Base-by-base conservation (phyloP, 2,797 vertebrate species). In the Schizopygopsis malacanthus region DNA sequence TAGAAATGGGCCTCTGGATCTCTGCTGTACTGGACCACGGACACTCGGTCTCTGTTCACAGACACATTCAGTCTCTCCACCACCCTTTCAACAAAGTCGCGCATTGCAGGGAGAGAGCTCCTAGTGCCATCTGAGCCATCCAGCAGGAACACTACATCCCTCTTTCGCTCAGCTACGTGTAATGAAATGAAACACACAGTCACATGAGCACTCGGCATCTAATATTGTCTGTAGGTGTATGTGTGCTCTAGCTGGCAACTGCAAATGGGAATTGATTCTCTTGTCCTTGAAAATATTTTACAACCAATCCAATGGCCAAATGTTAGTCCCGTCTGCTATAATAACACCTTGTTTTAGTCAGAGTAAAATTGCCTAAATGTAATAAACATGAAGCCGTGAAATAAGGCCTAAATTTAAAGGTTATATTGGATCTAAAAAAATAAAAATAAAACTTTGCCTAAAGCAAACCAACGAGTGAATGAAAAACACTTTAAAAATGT, bases 51-150 rank as follows among this genome's bases (percentile, higher is more conserved):
- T 33, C 65, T 77, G 65, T 81, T 93, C 0, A 88, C 91, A 22
- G 92, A 94, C 0, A 96, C 85, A 0, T 96, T 93, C 75, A 96
- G 90, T 81, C 87, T 92, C 86, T 94, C 93, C 0, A 96, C 94
- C 11, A 96, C 87, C 22, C 89, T 93, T 85, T 94, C 92, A 39
- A 96, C 79, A 87, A 87, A 87, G 13, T 85, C 87, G 41, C n/a
- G 82, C 75, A 88, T 81, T 94, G 96, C 0, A 15, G 81, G 79
- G 67, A 89, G 89, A 75, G 78, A 76, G 81, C 37, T 85, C 28
- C 83, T 88, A 52, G 83, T 87, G n/a, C 92, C 92, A 12, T 96
- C 95, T 0, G 96, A 96, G 59, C 96, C 95, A 2, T 96, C 96
- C 0, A 97, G 90, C 83, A 97, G 63, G 70, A 67, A 87, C 69